Base-by-base conservation (phyloP, 1,140 invertebrate species). In the Drosophila quadrilineata region DNA sequence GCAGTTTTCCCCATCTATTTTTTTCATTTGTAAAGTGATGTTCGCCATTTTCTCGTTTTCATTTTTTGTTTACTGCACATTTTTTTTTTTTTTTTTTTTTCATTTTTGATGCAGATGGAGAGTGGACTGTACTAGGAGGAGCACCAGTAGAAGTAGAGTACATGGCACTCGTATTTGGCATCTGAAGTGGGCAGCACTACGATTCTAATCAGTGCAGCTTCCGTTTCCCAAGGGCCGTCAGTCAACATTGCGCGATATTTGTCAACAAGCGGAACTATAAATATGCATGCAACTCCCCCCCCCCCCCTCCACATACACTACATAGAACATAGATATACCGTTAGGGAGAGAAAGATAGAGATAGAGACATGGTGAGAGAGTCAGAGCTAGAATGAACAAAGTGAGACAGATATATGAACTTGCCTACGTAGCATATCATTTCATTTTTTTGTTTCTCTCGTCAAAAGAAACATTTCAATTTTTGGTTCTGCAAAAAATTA, bases 251-350 rank as follows among this genome's bases (percentile, higher is more conserved):
- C 53, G 77, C 64, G 79, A 84, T 79, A 84, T 84, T 84, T 84
- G 79, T 84, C 79, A 84, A 84, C 79, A 85, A 74, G 74, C 79
- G 79, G 79, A 85, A 85, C 79, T 84, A 84, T 84, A 84, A 84
- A 84, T 84, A 84, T 79, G 79, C 79, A 84, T 67, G 77, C 57
- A 60, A 35, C 21, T 38, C 46, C 31, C n/a, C n/a, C n/a, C n/a
- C n/a, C n/a, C n/a, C n/a, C n/a, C n/a, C n/a, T n/a, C n/a, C n/a
- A n/a, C n/a, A n/a, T n/a, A n/a, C n/a, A n/a, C n/a, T n/a, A n/a
- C n/a, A n/a, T n/a, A n/a, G n/a, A n/a, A n/a, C n/a, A 41, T 10
- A 3, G 29, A n/a, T 26, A 46, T 21, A 43, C 24, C 4, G 36
- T 10, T n/a, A 1, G 1, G 8, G 17, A 12, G 19, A 50, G 6